Evolutionary conservation across 2,113 vertebrate species (phyloP).

Genomic region (Illadopsis cleaveri): DNA sequence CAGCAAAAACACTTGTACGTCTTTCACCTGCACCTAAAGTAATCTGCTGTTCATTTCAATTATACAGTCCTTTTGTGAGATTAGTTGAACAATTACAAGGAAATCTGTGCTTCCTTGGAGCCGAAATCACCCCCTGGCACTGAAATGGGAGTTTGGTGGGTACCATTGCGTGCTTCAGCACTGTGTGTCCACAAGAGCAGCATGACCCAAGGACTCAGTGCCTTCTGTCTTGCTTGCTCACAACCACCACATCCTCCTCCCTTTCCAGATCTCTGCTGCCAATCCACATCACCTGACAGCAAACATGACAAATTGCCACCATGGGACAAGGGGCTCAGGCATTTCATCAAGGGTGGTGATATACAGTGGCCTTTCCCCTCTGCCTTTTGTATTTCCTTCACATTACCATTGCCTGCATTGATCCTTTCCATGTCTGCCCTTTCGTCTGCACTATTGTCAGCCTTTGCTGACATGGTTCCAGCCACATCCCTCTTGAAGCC

Average conservation of each 20-base stretch:
- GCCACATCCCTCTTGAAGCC: background rate
- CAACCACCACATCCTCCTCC: background rate
- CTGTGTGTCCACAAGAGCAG: background rate
- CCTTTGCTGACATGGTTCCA: accelerated
- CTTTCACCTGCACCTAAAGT: background rate
- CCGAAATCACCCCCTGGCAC: background rate
- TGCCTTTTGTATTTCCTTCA: background rate
- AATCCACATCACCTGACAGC: background rate
- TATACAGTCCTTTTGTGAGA: background rate
- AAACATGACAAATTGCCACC: background rate
- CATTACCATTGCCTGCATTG: background rate
- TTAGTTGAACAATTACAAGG: background rate
- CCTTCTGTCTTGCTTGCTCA: background rate
- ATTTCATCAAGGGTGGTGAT: background rate
- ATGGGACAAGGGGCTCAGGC: background rate
- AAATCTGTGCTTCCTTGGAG: background rate
- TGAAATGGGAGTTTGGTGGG: background rate
- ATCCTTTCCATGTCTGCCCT: background rate
- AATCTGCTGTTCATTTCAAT: background rate
- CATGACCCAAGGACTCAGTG: background rate
- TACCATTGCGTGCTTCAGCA: background rate
- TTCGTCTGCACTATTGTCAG: background rate
- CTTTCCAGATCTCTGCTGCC: background rate
- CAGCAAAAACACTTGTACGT: background rate
- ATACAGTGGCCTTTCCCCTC: background rate